A percentile compares a stretch with the other conserved stretches of the same genome.
These are phyloP conservation scores for Peromyscus polionotus DNA, from an alignment of 2,113 vertebrate species.

Conservation along the genomic window DNA sequence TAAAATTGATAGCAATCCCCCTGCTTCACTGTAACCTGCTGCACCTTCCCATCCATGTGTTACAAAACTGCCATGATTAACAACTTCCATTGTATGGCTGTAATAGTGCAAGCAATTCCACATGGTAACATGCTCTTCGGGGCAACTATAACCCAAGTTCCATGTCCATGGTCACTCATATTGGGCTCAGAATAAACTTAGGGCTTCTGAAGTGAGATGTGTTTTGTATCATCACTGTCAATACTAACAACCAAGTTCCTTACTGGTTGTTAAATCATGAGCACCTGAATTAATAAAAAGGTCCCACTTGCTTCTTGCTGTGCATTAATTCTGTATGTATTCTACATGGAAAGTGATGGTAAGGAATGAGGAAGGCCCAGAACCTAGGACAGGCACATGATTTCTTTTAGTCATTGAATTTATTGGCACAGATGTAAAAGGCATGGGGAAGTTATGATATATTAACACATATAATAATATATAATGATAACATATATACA, in stretches of 20 bases:
- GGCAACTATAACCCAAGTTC: not conserved
- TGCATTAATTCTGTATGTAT: not conserved
- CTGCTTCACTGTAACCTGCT: not conserved
- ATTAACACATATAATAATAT: not conserved
- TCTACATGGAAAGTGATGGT: not conserved
- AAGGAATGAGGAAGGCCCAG: not conserved
- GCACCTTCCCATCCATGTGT: not conserved
- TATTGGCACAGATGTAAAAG: not conserved
- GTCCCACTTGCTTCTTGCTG: not conserved
- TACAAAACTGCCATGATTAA: not conserved
- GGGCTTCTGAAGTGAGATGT: not conserved
- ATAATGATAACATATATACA: not conserved
- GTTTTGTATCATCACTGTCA: not conserved
- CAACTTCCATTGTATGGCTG: too few relatives aligned
- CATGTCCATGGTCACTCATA: not conserved
- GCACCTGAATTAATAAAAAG: conserved; percentile 4
- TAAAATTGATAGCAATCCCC: not conserved
- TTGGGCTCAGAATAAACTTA: not conserved
- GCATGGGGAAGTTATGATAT: not conserved
- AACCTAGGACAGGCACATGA: not conserved
- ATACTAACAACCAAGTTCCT: not conserved
- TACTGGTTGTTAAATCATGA: not conserved
- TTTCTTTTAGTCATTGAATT: not conserved
- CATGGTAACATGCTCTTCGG: not conserved
- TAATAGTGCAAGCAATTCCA: not conserved